Percentiles rank a stretch among this genome's conserved stretches.
These are phyloP conservation scores for Herpetotheres cachinnans DNA, from an alignment of 2,113 vertebrate genomes.

Conservation along the genomic window DNA sequence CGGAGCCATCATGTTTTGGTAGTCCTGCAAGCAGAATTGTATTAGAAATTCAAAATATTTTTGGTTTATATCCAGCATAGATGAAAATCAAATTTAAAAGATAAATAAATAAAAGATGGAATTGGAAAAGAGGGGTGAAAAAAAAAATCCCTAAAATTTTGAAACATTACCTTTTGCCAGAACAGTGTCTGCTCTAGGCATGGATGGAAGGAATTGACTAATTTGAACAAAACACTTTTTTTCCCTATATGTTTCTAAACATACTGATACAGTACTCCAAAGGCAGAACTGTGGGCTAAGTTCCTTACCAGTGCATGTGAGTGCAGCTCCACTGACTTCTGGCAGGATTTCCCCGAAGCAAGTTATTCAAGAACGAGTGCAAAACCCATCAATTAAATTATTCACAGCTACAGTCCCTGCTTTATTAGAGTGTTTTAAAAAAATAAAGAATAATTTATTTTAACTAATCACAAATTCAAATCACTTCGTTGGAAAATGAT, in stretches of 20 bases:
- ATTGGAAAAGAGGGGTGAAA: background rate
- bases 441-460: background rate
- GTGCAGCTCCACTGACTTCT: background rate
- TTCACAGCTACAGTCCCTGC: background rate
- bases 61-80: background rate
- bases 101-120: background rate
- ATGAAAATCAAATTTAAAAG: background rate
- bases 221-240: background rate
- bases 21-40: background rate
- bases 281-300: background rate
- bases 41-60: background rate
- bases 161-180: background rate
- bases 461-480: conserved; percentile 44
- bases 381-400: background rate
- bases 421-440: background rate
- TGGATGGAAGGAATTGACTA: background rate
- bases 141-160: background rate
- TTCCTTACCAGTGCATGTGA: background rate
- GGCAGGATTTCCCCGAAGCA: background rate
- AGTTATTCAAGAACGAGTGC: background rate
- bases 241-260: background rate
- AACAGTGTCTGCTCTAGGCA: background rate
- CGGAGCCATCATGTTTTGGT: background rate
- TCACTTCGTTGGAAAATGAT: background rate
- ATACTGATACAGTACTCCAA: background rate